These are phyloP conservation scores for Hirtodrosophila duncani DNA, from an alignment of 2,888 invertebrate species.

Conservation along the genomic window DNA sequence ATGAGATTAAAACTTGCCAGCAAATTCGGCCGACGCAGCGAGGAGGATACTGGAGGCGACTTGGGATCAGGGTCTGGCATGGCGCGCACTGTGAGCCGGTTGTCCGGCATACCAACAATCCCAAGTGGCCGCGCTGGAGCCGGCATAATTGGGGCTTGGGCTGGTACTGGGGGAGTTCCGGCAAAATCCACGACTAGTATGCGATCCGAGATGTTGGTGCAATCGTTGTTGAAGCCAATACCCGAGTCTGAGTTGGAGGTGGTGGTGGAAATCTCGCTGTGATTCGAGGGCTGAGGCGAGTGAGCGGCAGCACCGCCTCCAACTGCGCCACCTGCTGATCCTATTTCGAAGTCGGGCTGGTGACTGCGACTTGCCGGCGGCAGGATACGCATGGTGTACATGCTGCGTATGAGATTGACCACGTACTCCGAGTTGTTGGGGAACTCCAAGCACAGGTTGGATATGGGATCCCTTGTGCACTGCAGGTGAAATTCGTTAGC, in stretches of 20 bases:
- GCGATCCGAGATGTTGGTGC: constrained; percentile 88
- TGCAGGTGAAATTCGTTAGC: constrained; percentile 90
- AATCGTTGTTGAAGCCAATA: constrained; percentile 94
- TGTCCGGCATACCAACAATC: constrained; percentile 73
- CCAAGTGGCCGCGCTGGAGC: constrained; percentile 65
- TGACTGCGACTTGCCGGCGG: constrained; percentile 74
- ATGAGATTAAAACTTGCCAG: constrained; percentile 80
- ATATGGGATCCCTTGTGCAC: constrained; percentile 89
- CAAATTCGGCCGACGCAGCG: constrained; percentile 65
- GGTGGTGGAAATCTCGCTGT: constrained; percentile 88
- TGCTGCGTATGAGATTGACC: constrained; percentile 85
- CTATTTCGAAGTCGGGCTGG: constrained; percentile 50
- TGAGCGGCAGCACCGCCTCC: constrained; percentile 79
- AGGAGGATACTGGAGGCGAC: constrained; percentile 41
- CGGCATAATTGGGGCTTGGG: constrained; percentile 23
- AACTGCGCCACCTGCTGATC: constrained; percentile 42
- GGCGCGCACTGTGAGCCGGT: constrained; percentile 82
- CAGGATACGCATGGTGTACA: constrained; percentile 83
- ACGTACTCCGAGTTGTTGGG: constrained; percentile 90
- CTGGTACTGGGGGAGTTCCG: constrained; percentile 13
- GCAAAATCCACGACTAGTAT: constrained; percentile 87
- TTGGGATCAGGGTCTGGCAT: constrained; percentile 81
- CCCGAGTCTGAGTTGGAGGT: constrained; percentile 97
- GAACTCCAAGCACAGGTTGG: constrained; percentile 91
- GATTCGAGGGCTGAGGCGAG: constrained; percentile 91